phyloP scores from a whole-genome alignment of 2,797 vertebrate genomes.

The Bradypus variegatus region DNA sequence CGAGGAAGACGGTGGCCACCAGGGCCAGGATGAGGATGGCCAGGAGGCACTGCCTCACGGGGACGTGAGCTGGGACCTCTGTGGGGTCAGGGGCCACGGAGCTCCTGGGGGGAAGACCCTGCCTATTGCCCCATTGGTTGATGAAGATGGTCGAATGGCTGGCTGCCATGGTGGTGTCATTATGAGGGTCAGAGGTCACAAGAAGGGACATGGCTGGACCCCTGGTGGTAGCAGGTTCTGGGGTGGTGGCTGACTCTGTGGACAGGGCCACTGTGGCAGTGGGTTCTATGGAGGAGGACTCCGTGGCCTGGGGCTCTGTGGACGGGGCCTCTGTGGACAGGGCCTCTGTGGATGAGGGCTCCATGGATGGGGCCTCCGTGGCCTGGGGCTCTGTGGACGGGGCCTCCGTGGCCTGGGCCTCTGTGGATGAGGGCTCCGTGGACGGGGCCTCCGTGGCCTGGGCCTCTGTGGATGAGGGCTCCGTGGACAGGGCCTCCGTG shows the following conservation, averaged over 20 bases:
- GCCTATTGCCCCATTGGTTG: fast-evolving
- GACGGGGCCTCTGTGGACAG: fast-evolving
- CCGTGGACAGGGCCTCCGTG: neutral
- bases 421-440: neutral
- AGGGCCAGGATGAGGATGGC: constrained; percentile 76
- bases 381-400: neutral
- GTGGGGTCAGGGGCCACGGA: fast-evolving
- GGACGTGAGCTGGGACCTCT: fast-evolving
- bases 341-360: neutral
- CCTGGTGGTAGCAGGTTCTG: fast-evolving
- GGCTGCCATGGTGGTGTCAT: fast-evolving
- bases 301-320: fast-evolving
- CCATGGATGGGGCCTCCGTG: fast-evolving
- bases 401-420: neutral
- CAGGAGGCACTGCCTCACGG: constrained; percentile 78
- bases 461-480: too few relatives aligned
- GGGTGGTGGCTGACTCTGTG: fast-evolving
- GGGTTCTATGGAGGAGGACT: fast-evolving
- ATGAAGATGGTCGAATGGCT: neutral
- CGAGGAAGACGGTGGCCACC: constrained; percentile 81
- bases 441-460: neutral
- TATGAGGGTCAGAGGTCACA: neutral
- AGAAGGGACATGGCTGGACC: neutral
- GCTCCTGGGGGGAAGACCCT: neutral
- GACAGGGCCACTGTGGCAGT: neutral